Evolutionary conservation across 1,140 invertebrate genomes (phyloP).

Genomic region (Galleria mellonella): DNA sequence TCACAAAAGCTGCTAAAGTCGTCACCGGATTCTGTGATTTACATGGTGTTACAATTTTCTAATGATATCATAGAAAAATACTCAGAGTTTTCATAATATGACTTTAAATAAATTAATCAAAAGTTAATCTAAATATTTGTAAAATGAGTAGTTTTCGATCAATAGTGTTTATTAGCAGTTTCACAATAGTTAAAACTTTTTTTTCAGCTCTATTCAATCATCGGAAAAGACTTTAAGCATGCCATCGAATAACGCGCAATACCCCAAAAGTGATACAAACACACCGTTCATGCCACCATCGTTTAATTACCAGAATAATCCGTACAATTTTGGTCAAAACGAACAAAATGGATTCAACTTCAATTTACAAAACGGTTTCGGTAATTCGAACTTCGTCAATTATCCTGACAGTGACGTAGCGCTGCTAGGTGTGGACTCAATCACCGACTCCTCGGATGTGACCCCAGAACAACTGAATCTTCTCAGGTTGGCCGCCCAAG

Average conservation of each 20-base stretch:
- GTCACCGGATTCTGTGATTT: too few relatives aligned
- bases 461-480: constrained; percentile 63
- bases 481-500: constrained; percentile 62
- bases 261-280: constrained; percentile 41
- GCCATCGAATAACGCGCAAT: constrained; percentile 26
- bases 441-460: constrained; percentile 36
- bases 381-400: constrained; percentile 45
- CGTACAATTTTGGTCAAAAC: constrained; percentile 38
- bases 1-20: too few relatives aligned
- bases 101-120: too few relatives aligned
- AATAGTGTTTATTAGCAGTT: too few relatives aligned
- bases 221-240: constrained; percentile 48
- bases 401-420: constrained; percentile 43
- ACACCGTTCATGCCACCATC: constrained; percentile 35
- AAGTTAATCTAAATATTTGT: too few relatives aligned
- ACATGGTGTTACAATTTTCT: too few relatives aligned
- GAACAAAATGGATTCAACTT: constrained; percentile 48
- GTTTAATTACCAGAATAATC: constrained; percentile 40
- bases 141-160: too few relatives aligned
- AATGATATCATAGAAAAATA: too few relatives aligned
- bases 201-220: constrained; percentile 45
- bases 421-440: constrained; percentile 38
- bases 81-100: too few relatives aligned
- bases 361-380: constrained; percentile 44
- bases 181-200: background rate